Percentiles rank a stretch among this genome's conserved stretches.
These are phyloP conservation scores for Bubalus kerabau DNA, from an alignment of 2,113 vertebrate genomes.

Conservation along the genomic window DNA sequence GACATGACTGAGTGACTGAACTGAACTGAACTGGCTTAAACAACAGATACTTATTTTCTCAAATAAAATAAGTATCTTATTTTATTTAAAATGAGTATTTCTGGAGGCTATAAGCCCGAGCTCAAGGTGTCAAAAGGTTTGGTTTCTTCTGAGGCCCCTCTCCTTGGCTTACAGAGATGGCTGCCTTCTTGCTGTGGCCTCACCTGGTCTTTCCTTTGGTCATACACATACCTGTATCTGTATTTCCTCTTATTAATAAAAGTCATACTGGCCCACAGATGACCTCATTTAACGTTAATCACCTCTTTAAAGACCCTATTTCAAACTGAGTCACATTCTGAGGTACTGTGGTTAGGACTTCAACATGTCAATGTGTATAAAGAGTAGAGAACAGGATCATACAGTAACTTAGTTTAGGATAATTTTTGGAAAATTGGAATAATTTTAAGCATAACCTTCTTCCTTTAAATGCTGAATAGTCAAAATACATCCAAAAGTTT, in stretches of 20 bases:
- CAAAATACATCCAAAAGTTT: background rate
- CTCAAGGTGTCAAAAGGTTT: background rate
- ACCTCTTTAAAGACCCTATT: background rate
- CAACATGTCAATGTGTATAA: background rate
- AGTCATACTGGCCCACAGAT: background rate
- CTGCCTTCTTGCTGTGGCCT: background rate
- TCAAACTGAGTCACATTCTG: background rate
- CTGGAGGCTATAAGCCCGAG: background rate
- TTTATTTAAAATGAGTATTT: background rate
- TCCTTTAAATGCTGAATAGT: background rate
- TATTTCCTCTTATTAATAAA: background rate
- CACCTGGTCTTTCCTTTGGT: background rate
- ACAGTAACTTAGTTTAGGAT: background rate
- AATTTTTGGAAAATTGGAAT: background rate
- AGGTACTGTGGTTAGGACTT: background rate
- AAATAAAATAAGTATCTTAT: background rate
- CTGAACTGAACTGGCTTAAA: no score
- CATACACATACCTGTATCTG: background rate
- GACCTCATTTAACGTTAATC: background rate
- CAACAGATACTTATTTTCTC: background rate
- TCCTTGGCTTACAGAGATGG: background rate
- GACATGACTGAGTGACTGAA: no score
- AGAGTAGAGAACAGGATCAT: background rate
- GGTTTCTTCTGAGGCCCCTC: background rate
- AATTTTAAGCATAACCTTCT: background rate